Base-by-base conservation (phyloP, 2,797 vertebrate species). In the Nyctalus aviator region DNA sequence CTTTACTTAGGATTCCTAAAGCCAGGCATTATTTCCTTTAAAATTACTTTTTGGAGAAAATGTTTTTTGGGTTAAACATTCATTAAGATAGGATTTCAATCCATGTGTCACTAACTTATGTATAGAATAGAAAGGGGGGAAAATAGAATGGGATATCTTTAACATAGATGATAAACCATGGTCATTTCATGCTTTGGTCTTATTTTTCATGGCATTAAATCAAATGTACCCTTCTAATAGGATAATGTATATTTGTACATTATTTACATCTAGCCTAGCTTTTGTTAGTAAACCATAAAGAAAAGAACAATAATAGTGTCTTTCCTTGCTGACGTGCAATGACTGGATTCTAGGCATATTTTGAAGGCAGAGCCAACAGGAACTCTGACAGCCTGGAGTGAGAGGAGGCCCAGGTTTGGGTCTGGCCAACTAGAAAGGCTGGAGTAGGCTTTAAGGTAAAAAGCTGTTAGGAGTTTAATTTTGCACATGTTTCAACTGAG, bases 31-130 rank as follows among this genome's bases (percentile, higher is more conserved):
- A 4, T 90, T 89, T 25, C 15, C 57, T 62, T 87, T 50, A 89
- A 82, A 85, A 66, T 82, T 73, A 86, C 37, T 95, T 90, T 88
- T 69, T 68, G 59, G 50, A 85, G 21, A 9, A 69, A 79, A 57
- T 81, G 23, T 81, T 53, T 72, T 72, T 71, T 59, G 69, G 41
- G 64, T 37, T 84, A 62, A 87, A 85, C n/a, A 55, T 20, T 8
- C 21, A 27, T 55, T 66, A 64, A 53, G 41, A 14, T 50, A 72
- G 68, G 25, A 18, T 84, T 41, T 82, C n/a, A 62, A 21, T 81
- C 27, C 23, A 25, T 59, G n/a, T 72, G 41, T 30, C 46, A 72
- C 71, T 30, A 69, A 71, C 46, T 71, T 79, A 21, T 2, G 0
- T 25, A 18, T 27, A 69, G n/a, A 32, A 72, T 81, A 32, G 57